These are phyloP conservation scores for Hirudo medicinalis DNA, from an alignment of 1,140 invertebrate species.

Conservation along the genomic window DNA sequence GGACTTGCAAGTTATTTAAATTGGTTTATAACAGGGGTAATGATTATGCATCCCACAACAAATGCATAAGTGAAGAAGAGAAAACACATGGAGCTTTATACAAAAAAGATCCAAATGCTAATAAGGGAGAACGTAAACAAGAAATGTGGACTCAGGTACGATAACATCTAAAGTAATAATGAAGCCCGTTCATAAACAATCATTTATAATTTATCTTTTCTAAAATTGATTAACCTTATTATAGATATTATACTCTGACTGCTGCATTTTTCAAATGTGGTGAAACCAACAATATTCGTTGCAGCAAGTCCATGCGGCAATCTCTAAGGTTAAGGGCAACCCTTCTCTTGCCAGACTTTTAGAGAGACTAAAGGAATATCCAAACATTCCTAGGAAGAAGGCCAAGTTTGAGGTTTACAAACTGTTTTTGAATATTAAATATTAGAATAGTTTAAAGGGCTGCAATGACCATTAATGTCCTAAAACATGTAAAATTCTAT, in stretches of 20 bases:
- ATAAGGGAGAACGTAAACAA: constrained; percentile 81
- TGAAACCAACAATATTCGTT: constrained; percentile 20
- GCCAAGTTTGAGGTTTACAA: constrained; percentile 54
- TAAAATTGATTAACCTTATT: neutral
- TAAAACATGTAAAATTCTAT: neutral
- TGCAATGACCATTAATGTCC: neutral
- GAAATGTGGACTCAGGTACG: constrained; percentile 67
- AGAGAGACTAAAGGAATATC: constrained; percentile 55
- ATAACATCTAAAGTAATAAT: neutral
- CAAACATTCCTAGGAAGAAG: constrained; percentile 83
- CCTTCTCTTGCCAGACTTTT: constrained; percentile 51
- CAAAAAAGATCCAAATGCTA: constrained; percentile 54
- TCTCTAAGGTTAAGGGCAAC: constrained; percentile 50
- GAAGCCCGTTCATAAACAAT: neutral
- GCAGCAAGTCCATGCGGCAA: constrained; percentile 52
- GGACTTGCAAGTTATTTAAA: constrained; percentile 1
- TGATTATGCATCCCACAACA: constrained; percentile 67
- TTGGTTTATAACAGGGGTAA: constrained; percentile 51
- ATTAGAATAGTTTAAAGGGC: neutral
- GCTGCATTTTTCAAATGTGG: neutral
- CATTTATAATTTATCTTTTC: neutral
- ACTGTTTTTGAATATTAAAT: neutral
- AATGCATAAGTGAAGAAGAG: constrained; percentile 79
- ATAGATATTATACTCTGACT: constrained; percentile 4
- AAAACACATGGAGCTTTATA: constrained; percentile 74